Evolutionary conservation across 2,888 invertebrate species (phyloP).

Genomic region (Tachina grossa): DNA sequence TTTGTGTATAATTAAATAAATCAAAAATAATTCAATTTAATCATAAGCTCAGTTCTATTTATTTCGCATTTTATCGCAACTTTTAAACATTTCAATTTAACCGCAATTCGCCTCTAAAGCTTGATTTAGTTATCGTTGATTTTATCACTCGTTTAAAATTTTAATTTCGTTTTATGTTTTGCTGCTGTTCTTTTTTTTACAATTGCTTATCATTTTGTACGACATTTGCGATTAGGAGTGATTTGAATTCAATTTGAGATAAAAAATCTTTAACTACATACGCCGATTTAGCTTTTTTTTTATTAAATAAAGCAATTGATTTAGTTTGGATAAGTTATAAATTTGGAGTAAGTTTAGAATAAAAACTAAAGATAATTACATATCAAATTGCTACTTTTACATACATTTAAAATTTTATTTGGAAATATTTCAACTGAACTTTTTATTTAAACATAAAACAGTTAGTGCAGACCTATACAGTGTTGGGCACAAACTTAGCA

Average conservation of each 20-base stretch:
- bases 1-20: conserved; percentile 21
- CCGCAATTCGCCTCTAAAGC: background rate
- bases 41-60: conserved; percentile 20
- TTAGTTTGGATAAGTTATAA: background rate
- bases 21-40: conserved; percentile 31
- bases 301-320: conserved; percentile 36
- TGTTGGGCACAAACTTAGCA: too few relatives aligned
- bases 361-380: too few relatives aligned
- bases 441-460: too few relatives aligned
- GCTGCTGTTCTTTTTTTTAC: conserved; percentile 36
- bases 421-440: too few relatives aligned
- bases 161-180: conserved; percentile 32
- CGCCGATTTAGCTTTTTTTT: conserved; percentile 20
- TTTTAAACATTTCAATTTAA: conserved; percentile 30
- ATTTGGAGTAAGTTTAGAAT: too few relatives aligned
- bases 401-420: too few relatives aligned
- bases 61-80: background rate
- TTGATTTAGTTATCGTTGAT: background rate
- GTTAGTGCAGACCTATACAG: too few relatives aligned
- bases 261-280: background rate
- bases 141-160: conserved; percentile 31
- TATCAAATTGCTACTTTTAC: too few relatives aligned
- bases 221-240: conserved; percentile 25
- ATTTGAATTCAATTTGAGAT: conserved; percentile 16
- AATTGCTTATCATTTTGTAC: conserved; percentile 20